Conservation (phyloP, 2,113 vertebrate genomes). For the Hippocampus zosterae region DNA sequence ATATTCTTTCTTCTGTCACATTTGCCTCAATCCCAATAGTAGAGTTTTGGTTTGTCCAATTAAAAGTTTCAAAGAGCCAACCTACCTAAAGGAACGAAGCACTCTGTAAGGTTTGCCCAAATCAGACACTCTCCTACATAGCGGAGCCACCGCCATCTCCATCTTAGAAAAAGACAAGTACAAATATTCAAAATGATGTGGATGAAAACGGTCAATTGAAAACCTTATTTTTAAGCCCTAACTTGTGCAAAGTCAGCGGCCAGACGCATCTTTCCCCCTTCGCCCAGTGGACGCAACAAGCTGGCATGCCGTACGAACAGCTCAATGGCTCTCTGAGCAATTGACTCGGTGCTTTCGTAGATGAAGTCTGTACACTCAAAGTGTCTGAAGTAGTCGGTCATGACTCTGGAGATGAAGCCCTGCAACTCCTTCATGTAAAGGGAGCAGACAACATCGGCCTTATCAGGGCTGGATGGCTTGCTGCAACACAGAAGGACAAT, state of each 20-base stretch:
- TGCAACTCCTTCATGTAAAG: slow-evolving; percentile 98
- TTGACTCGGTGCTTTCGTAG: slow-evolving; percentile 85
- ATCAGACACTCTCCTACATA: slow-evolving; percentile 91
- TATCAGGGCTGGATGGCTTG: slow-evolving; percentile 74
- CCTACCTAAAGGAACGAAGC: slow-evolving; percentile 93
- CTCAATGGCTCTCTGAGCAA: slow-evolving; percentile 85
- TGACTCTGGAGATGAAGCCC: slow-evolving; percentile 88
- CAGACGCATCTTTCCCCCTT: slow-evolving; percentile 93
- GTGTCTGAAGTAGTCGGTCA: slow-evolving; percentile 90
- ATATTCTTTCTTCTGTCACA: too few species aligned
- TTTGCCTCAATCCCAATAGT: too few species aligned
- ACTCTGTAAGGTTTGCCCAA: slow-evolving; percentile 90
- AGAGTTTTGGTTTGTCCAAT: too few species aligned
- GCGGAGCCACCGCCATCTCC: slow-evolving; percentile 90
- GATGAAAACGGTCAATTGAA: neutral
- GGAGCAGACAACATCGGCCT: slow-evolving; percentile 88
- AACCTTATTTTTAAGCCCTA: slow-evolving; percentile 13
- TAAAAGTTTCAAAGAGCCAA: neutral
- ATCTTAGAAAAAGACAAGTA: slow-evolving; percentile 72
- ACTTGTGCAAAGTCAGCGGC: slow-evolving; percentile 97
- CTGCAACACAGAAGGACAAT: slow-evolving; percentile 52
- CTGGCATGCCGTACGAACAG: slow-evolving; percentile 89
- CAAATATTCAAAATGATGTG: neutral
- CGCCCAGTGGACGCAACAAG: slow-evolving; percentile 85
- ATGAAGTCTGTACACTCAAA: slow-evolving; percentile 92